A percentile compares a stretch with the other conserved stretches of the same genome.
Conservation (phyloP, 2,797 vertebrate genomes). For the Loriculus beryllinus region DNA sequence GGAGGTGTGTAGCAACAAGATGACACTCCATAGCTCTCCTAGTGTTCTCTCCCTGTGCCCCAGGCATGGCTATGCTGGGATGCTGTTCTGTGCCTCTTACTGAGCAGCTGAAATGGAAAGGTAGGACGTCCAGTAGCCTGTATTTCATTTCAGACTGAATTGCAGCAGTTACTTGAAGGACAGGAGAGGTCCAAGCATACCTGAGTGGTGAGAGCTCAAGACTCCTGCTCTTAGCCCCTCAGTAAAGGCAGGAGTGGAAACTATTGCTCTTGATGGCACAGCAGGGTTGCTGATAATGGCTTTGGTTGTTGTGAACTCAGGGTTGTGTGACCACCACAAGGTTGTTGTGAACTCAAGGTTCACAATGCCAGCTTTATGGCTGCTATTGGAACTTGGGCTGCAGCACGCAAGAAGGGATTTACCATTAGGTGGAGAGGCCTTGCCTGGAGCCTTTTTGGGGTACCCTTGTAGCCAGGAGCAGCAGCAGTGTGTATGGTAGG, state of each 20-base stretch:
- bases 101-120: no score
- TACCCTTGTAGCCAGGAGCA: rapidly evolving
- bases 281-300: rapidly evolving
- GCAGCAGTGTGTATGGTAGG: rapidly evolving
- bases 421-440: neutral
- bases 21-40: neutral
- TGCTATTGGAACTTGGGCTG: neutral
- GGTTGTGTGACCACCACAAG: neutral
- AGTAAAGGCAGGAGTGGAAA: neutral
- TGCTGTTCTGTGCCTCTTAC: neutral
- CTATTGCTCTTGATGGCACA: rapidly evolving
- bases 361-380: neutral
- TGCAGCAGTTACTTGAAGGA: neutral
- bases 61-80: neutral
- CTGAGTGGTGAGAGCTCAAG: no score
- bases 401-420: rapidly evolving
- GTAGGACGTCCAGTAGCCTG: neutral
- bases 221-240: neutral
- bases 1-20: neutral
- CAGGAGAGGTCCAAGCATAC: neutral
- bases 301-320: neutral
- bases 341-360: neutral
- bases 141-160: neutral
- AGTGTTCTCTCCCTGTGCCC: neutral
- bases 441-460: neutral